A percentile compares a stretch with the other conserved stretches of the same genome.
Evolutionary conservation across 1,140 invertebrate genomes (phyloP).

Genomic region (Mamestra configurata): DNA sequence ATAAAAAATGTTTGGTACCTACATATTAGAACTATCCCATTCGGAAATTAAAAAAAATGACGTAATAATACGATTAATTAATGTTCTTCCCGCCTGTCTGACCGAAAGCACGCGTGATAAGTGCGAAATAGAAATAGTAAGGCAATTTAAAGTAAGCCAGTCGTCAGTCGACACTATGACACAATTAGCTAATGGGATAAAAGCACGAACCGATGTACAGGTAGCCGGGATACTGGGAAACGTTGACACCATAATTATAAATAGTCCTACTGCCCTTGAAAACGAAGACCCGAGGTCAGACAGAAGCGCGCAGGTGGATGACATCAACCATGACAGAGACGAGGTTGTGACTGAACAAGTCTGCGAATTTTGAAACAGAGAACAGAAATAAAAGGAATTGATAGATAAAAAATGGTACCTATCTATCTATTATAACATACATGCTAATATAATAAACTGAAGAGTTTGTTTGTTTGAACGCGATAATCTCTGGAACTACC

Average conservation of each 20-base stretch:
- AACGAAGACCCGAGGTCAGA: not conserved
- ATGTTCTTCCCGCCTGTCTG: constrained; percentile 1
- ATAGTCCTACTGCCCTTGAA: constrained; percentile 28
- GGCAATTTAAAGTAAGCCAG: constrained; percentile 54
- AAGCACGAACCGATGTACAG: constrained; percentile 23
- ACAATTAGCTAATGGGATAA: constrained; percentile 60
- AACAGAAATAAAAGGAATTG: not conserved
- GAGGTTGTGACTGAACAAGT: not conserved
- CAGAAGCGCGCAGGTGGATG: constrained; percentile 6
- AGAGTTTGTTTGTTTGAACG: too few species aligned
- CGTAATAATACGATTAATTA: not conserved
- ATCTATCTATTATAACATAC: too few species aligned
- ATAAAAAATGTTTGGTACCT: not conserved
- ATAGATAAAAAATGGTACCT: too few species aligned
- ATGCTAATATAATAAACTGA: too few species aligned
- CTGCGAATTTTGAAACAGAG: not conserved
- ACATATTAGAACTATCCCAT: not conserved
- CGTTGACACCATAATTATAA: constrained; percentile 35
- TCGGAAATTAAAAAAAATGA: constrained; percentile 20
- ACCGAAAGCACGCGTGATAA: constrained; percentile 19
- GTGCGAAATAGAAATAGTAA: constrained; percentile 45
- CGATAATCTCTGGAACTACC: too few species aligned
- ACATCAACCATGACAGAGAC: constrained; percentile 22
- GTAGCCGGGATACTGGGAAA: constrained; percentile 33
- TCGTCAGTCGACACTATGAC: constrained; percentile 57